phyloP scores from a whole-genome alignment of 1,140 invertebrate species.

The Dryas iulia region DNA sequence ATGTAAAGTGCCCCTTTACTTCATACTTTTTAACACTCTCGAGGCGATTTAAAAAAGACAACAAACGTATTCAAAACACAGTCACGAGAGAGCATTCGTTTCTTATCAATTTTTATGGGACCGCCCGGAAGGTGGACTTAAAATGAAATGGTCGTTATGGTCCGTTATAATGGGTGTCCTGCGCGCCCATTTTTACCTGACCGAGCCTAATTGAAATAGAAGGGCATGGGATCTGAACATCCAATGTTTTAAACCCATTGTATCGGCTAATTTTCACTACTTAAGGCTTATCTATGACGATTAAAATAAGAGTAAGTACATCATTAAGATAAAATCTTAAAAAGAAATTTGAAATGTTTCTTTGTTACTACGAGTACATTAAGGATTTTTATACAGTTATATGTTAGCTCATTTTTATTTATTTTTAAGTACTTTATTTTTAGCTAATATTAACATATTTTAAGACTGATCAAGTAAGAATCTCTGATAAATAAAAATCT shows the following conservation, averaged over 20 bases:
- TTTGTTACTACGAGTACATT: too few relatives aligned
- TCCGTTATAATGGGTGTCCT: constrained; percentile 8
- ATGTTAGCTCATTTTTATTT: too few relatives aligned
- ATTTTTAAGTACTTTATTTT: too few relatives aligned
- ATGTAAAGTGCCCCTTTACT: neutral
- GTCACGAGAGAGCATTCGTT: neutral
- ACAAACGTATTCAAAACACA: neutral
- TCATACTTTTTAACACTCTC: neutral
- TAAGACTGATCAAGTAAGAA: too few relatives aligned
- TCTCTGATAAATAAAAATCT: too few relatives aligned
- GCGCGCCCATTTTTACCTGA: constrained; percentile 15
- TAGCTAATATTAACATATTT: too few relatives aligned
- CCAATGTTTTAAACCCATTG: too few relatives aligned
- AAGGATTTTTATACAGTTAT: too few relatives aligned
- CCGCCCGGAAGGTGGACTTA: constrained; percentile 12
- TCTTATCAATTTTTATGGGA: constrained; percentile 17
- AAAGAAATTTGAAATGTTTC: too few relatives aligned
- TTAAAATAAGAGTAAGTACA: neutral
- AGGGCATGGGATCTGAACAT: neutral
- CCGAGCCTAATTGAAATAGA: constrained; percentile 10
- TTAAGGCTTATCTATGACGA: neutral
- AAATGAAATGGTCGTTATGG: constrained; percentile 16
- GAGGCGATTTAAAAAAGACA: neutral
- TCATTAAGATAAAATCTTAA: neutral
- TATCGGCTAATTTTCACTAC: neutral